Conservation (phyloP, 92 coral and sea anemone species). For the Porites lobata region DNA sequence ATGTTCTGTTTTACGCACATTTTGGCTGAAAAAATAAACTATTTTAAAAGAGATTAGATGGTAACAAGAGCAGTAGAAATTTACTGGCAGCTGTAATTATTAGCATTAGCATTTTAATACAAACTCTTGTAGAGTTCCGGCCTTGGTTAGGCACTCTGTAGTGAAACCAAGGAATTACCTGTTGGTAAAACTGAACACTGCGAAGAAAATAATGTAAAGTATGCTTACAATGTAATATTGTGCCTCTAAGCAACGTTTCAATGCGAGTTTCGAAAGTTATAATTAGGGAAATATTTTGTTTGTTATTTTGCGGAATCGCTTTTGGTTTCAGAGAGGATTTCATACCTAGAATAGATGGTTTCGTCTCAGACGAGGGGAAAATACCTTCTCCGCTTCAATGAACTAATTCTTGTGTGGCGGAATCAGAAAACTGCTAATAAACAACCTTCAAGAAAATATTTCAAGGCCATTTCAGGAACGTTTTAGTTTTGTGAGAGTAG, state of each 20-base stretch:
- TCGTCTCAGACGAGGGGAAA: conserved; percentile 16
- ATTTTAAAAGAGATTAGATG: no score
- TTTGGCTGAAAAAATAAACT: no score
- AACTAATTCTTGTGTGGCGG: not conserved
- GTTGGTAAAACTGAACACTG: not conserved
- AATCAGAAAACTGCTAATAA: not conserved
- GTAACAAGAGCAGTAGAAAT: no score
- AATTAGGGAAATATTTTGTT: not conserved
- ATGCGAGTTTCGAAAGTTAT: not conserved
- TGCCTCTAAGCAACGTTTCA: not conserved
- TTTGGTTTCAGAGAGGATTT: conserved; percentile 42
- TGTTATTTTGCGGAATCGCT: not conserved
- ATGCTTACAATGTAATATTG: not conserved
- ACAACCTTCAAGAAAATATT: no score
- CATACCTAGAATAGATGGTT: conserved; percentile 5
- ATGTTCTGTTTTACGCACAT: no score
- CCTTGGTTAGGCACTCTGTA: not conserved
- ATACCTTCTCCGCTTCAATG: not conserved
- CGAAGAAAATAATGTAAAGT: not conserved
- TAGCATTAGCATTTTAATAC: no score
- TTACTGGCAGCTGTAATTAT: not conserved
- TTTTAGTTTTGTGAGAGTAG: no score
- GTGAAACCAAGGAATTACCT: not conserved
- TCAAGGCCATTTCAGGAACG: not conserved
- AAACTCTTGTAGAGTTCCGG: not conserved